Base-by-base conservation (phyloP, 2,888 invertebrate species). In the Eilema depressum region DNA sequence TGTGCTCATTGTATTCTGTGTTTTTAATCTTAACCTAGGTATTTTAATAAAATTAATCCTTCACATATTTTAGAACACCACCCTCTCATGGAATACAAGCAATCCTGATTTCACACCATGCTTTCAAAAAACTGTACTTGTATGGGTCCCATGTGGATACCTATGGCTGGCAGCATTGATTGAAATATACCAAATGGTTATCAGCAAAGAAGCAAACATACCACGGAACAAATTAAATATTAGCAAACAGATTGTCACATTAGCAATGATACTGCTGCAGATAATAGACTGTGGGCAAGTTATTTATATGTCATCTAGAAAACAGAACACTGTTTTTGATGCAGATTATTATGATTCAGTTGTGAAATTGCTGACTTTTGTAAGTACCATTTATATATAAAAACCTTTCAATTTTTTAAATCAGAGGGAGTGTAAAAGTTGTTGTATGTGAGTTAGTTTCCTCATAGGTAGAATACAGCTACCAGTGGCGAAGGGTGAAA, bases 51-150 rank as follows among this genome's bases (percentile, higher is more conserved):
- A n/a, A 53, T 53, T n/a, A n/a, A n/a, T 53, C 3, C 17, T 41
- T 7, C 2, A 5, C 10, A 53, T 8, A 8, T 96, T 96, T 75
- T 93, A 99, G 99, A 97, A 98, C 93, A 86, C 91, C 76, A 96
- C 96, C 78, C 86, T 97, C 82, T 97, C 98, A 68, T 98, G 98
- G 98, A 90, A 97, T 85, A 97, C 99, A 20, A 94, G 96, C 11
- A 96, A 97, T 91, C 99, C 98, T 23, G 97, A 98, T 88, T 96
- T 99, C 80, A 98, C 99, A 73, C 96, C 96, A 87, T 99, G 99
- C 92, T 99, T 99, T 90, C 97, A 99, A 93, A 97, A 97, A 89
- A 99, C 99, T 1, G 97, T 98, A 0, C 92, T 99, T 57, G 96
- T 98, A 62, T 99, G 99, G 99, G 91, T 96, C 59, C 99, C 99